Conservation (phyloP, 1,140 invertebrate species). For the Drosophila oshimai region DNA sequence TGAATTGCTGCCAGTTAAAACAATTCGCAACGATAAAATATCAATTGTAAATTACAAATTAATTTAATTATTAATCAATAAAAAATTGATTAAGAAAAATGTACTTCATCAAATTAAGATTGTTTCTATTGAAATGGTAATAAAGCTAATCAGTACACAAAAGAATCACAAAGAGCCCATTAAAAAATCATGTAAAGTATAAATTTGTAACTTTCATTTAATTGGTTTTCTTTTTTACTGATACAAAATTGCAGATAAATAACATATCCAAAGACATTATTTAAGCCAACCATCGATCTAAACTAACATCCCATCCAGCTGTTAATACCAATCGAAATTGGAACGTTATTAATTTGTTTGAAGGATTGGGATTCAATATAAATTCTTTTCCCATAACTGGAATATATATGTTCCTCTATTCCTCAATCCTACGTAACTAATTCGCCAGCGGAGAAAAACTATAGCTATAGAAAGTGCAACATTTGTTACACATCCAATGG, state of each 20-base stretch:
- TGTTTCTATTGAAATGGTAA: too few species aligned
- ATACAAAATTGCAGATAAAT: too few species aligned
- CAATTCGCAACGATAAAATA: neutral
- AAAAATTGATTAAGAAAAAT: too few species aligned
- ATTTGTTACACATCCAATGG: constrained; percentile 42
- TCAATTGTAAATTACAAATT: constrained; percentile 3
- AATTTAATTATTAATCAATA: neutral
- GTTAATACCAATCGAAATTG: neutral
- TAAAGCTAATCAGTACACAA: too few species aligned
- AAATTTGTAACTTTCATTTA: too few species aligned
- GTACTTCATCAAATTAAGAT: too few species aligned
- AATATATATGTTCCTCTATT: constrained; percentile 6
- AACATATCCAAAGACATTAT: too few species aligned
- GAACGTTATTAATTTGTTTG: constrained; percentile 7
- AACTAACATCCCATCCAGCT: too few species aligned
- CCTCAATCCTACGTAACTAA: constrained; percentile 48
- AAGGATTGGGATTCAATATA: neutral
- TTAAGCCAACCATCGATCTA: neutral
- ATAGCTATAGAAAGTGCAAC: constrained; percentile 30
- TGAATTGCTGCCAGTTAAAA: constrained; percentile 6
- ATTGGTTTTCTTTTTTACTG: too few species aligned
- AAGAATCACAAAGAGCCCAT: too few species aligned
- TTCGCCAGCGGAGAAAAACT: constrained; percentile 40
- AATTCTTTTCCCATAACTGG: neutral
- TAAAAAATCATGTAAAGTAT: too few species aligned